Conservation (phyloP, 2,113 vertebrate genomes). For the Cynopterus brachyotis region DNA sequence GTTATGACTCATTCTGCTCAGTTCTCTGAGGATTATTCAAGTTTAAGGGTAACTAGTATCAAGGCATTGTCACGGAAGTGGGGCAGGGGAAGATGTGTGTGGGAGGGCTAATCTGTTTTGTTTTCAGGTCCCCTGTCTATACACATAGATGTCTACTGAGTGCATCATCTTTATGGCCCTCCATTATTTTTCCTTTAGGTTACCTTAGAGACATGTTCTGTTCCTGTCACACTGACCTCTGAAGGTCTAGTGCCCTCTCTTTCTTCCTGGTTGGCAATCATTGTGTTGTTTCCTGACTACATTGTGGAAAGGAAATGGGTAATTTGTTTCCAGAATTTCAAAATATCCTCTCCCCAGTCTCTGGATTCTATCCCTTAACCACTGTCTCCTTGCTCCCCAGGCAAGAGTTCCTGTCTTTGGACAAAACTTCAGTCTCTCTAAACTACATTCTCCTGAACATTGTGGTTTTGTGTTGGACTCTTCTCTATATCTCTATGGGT, state of each 20-base stretch:
- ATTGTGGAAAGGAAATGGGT: background rate
- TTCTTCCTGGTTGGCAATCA: background rate
- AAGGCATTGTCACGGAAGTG: background rate
- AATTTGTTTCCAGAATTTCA: background rate
- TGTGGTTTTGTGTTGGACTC: background rate
- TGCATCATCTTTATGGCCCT: background rate
- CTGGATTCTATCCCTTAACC: background rate
- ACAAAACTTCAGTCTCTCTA: background rate
- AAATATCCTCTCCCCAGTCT: rapidly evolving
- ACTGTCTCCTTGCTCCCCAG: background rate
- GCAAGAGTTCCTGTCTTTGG: background rate
- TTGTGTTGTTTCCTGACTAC: background rate
- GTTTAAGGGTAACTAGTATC: background rate
- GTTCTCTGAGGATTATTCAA: background rate
- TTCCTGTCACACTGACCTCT: background rate
- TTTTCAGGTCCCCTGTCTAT: background rate
- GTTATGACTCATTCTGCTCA: rapidly evolving
- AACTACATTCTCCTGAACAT: background rate
- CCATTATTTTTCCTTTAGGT: background rate
- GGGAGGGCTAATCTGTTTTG: background rate
- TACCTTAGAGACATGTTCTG: background rate
- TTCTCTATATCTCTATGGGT: background rate
- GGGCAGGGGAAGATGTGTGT: background rate
- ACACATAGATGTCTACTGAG: background rate
- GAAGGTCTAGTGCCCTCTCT: background rate